phyloP scores from a whole-genome alignment of 2,888 invertebrate species.

The Pseudococcus viburni region DNA sequence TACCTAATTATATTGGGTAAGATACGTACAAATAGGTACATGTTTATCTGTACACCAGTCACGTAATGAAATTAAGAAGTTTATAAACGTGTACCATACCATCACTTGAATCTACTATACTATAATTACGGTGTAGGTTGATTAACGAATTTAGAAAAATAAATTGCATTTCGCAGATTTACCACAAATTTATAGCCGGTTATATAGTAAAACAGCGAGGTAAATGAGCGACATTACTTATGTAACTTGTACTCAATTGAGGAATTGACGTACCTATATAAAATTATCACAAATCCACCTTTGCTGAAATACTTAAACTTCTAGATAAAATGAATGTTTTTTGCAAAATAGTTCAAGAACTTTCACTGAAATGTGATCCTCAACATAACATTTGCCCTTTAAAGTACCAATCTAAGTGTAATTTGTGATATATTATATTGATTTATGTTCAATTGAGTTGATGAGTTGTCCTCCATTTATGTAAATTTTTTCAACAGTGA shows the following conservation, averaged over 20 bases:
- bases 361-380: conserved; percentile 26
- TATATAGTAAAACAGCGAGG: not conserved
- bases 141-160: conserved; percentile 40
- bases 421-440: not conserved
- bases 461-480: no score
- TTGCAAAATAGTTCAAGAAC: not conserved
- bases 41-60: not conserved
- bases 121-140: conserved; percentile 24
- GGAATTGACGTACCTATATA: conserved; percentile 6
- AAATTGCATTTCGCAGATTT: conserved; percentile 4
- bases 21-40: not conserved
- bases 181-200: conserved; percentile 21
- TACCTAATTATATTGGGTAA: not conserved
- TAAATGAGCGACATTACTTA: conserved; percentile 9
- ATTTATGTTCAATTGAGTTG: not conserved
- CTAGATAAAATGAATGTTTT: not conserved
- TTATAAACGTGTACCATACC: not conserved
- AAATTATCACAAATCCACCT: conserved; percentile 6
- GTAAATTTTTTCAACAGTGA: no score
- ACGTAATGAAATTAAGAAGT: conserved; percentile 34
- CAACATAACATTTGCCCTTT: conserved; percentile 16
- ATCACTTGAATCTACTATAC: not conserved
- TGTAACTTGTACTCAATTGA: conserved; percentile 33
- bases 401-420: not conserved
- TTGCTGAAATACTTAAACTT: not conserved